phyloP scores from a whole-genome alignment of 1,140 invertebrate genomes.

The Drosophila repletoides region DNA sequence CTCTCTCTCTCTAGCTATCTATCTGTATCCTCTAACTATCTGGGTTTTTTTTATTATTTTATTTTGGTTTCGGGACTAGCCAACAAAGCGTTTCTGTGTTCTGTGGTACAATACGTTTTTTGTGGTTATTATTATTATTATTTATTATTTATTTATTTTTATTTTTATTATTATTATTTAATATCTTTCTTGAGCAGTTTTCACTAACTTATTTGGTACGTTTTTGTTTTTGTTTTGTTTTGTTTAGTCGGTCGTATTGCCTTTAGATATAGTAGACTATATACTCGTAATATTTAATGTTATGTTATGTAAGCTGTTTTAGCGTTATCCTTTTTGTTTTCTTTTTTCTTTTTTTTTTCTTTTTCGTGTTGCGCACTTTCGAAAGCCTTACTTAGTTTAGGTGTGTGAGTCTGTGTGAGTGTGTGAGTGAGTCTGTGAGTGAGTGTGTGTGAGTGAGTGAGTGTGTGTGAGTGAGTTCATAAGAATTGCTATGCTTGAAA shows the following conservation, averaged over 20 bases:
- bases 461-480: slow-evolving; percentile 37
- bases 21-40: slow-evolving; percentile 25
- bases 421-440: slow-evolving; percentile 40
- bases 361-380: slow-evolving; percentile 53
- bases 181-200: slow-evolving; percentile 59
- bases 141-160: not conserved
- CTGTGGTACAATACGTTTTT: slow-evolving; percentile 50
- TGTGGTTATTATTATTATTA: slow-evolving; percentile 47
- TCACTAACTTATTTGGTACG: slow-evolving; percentile 74
- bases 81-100: slow-evolving; percentile 70
- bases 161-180: not conserved
- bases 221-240: slow-evolving; percentile 33
- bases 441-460: slow-evolving; percentile 35
- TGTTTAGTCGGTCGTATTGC: slow-evolving; percentile 24
- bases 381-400: slow-evolving; percentile 64
- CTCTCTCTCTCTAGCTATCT: slow-evolving; percentile 16
- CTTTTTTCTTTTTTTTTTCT: slow-evolving; percentile 10
- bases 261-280: slow-evolving; percentile 34
- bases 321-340: slow-evolving; percentile 8
- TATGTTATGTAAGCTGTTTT: slow-evolving; percentile 49
- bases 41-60: too few species aligned
- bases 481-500: slow-evolving; percentile 48
- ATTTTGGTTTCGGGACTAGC: slow-evolving; percentile 50
- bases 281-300: not conserved
- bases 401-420: slow-evolving; percentile 34